Conservation (phyloP, 2,888 invertebrate genomes). For the Noctua janthe region DNA sequence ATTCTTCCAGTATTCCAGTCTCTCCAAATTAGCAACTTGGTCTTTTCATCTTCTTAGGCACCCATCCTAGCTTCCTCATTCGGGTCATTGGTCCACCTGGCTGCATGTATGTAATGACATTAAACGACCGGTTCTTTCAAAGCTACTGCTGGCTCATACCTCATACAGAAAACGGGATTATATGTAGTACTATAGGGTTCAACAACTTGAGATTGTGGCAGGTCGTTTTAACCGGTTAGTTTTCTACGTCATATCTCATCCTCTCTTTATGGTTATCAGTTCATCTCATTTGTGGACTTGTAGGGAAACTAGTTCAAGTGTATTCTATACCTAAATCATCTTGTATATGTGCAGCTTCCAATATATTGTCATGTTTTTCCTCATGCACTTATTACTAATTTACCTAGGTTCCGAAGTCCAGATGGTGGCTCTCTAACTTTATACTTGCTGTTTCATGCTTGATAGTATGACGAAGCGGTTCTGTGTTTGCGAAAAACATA, state of each 20-base stretch:
- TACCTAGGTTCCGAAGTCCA: background rate
- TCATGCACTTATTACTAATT: background rate
- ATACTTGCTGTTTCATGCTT: conserved; percentile 15
- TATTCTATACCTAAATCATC: background rate
- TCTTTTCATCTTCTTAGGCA: background rate
- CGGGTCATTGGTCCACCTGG: background rate
- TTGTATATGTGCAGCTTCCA: background rate
- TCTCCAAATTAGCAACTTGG: background rate
- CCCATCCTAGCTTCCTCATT: background rate
- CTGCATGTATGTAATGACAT: background rate
- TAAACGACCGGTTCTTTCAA: conserved; percentile 33
- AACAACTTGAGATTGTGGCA: conserved; percentile 30
- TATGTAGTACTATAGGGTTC: conserved; percentile 17
- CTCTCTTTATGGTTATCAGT: background rate
- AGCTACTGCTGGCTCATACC: background rate
- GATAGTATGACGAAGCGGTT: conserved; percentile 10
- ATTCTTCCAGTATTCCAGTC: background rate
- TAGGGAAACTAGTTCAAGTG: background rate
- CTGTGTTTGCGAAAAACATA: background rate
- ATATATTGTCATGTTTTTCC: conserved; percentile 14
- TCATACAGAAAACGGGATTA: conserved; percentile 32
- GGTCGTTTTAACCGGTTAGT: conserved; percentile 29
- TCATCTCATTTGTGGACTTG: background rate
- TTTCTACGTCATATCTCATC: background rate
- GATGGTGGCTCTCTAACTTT: background rate